Evolutionary conservation across 1,140 invertebrate species (phyloP), one percentile per base, ranked within the genome.

Genomic region (Dreissena rostriformis): DNA sequence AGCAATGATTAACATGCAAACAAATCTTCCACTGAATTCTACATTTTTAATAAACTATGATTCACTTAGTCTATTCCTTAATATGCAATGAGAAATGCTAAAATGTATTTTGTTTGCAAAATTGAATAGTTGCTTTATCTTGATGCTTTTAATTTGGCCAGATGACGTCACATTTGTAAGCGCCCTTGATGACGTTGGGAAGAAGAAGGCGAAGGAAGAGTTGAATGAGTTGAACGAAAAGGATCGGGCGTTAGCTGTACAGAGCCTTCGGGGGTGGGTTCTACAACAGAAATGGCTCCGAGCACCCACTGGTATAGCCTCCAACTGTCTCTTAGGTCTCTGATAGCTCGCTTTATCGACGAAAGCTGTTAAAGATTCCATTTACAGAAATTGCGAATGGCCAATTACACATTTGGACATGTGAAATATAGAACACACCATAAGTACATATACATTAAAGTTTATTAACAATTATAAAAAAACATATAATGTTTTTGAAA

Each of bases 161-260:
- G 77, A 28, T 4, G 77, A 80, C 71, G 77, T 22, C 15, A 6
- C 68, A 1, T 80, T 80, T 49, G 51, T 5, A 7, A 80, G 83
- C 53, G 67, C 1, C 15, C 55, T 87, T 10, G 83, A 87, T 71
- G 84, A 84, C 10, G 71, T 39, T 24, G 82, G 75, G 8, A 39
- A 74, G 87, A 84, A 85, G 66, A 89, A 85, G 52, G 88, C 88
- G 19, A 63, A 77, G 51, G 78, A 85, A 51, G 86, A 89, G 78
- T 70, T 89, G 49, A 86, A 88, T 63, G 88, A 89, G 72, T 22
- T 80, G n/a, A 80, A 86, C 28, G 79, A 87, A 11, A 70, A 76
- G 24, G 87, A 89, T 26, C 57, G 88, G 15, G 29, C 14, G n/a
- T 39, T 84, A 17, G 71, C 81, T 29, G 81, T 89, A 11, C 78